Evolutionary conservation across 2,888 invertebrate species (phyloP), one percentile per base, ranked within the genome.

Genomic region (Cyaniris semiargus): DNA sequence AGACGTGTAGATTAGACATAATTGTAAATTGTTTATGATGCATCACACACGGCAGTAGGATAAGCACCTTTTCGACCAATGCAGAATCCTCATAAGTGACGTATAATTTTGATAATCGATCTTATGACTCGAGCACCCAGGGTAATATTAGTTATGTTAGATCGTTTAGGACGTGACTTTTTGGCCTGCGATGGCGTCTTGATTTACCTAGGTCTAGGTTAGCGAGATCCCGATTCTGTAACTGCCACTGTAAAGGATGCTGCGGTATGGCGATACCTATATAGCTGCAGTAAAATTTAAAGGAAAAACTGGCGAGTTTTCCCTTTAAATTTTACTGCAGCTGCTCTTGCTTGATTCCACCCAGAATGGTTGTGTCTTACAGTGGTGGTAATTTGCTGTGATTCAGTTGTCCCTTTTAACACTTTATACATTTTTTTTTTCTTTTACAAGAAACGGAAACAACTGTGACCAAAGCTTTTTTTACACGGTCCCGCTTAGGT

Each of bases 61-160:
- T 90, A 91, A 90, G 89, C 81, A 86, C 85, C 86, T 84, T 85
- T 86, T 85, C 84, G 91, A 92, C 92, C 92, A 92, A 92, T 89
- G 87, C 87, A 90, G 89, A 53, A 87, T 87, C 88, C 86, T 87
- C 86, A 85, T 85, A 83, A 83, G 84, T 84, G 82, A 82, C 85
- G 86, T 78, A 86, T 86, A 84, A 84, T 85, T 85, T 86, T 85
- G 80, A 79, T 84, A 85, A 89, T 88, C 87, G 87, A 90, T 92
- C 93, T 93, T 93, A 93, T 93, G 93, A 93, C 90, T 91, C 86
- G 90, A 87, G 86, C 87, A 88, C 92, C 90, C 93, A 94, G 93
- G 93, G 93, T 94, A 93, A 89, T 87, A 84, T 86, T 78, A 66
- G 81, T 86, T 89, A 82, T 83, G 87, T 87, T 88, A 85, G 84